phyloP scores from a whole-genome alignment of 2,113 vertebrate genomes.

The Rhinoderma darwinii region DNA sequence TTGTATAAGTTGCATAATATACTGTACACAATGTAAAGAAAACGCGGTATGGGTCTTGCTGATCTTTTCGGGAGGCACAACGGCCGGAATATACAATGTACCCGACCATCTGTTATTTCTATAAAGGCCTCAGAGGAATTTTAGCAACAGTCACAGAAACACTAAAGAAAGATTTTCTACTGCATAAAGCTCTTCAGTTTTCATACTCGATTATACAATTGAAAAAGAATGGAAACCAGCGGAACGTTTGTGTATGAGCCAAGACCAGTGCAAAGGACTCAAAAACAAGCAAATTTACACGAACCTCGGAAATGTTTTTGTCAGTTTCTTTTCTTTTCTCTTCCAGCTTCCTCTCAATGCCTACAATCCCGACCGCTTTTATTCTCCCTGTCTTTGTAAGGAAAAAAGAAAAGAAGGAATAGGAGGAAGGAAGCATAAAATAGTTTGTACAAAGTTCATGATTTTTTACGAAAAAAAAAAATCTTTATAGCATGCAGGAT shows the following conservation, averaged over 20 bases:
- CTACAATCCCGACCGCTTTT: conserved; percentile 94
- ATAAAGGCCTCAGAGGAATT: no score
- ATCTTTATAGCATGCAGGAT: conserved; percentile 34
- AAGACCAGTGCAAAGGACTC: not conserved
- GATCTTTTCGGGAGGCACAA: no score
- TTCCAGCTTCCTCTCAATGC: conserved; percentile 96
- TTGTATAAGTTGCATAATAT: no score
- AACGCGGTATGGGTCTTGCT: no score
- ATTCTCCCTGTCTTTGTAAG: conserved; percentile 86
- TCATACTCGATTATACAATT: no score
- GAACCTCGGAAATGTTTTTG: conserved; percentile 98
- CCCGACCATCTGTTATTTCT: no score
- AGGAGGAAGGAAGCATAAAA: conserved; percentile 66
- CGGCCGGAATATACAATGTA: no score
- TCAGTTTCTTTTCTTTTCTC: conserved; percentile 98
- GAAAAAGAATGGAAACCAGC: no score
- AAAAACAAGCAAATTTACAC: not conserved
- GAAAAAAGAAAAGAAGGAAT: conserved; percentile 64
- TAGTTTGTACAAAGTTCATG: not conserved
- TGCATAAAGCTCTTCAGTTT: no score
- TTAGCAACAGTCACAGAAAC: no score
- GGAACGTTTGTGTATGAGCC: not conserved
- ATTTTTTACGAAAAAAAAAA: conserved; percentile 6
- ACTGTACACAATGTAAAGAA: no score
- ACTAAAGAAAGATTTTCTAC: no score